Evolutionary conservation across 2,113 vertebrate genomes (phyloP).

Genomic region (Paradisaea rubra): DNA sequence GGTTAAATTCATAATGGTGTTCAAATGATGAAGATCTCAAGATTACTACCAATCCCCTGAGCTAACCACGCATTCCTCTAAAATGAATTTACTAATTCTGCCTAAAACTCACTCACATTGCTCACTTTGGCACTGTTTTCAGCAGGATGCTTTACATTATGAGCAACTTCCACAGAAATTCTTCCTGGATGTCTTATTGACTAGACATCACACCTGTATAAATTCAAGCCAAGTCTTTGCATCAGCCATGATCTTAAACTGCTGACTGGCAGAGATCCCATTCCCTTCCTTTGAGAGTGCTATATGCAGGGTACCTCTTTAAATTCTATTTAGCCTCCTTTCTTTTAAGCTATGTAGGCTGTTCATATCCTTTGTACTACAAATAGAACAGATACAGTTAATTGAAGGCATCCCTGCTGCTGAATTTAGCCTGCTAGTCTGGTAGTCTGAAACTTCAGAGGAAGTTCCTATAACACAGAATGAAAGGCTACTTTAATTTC

Average conservation of each 20-base stretch:
- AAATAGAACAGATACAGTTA: slow-evolving; percentile 70
- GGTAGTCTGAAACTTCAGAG: slow-evolving; percentile 59
- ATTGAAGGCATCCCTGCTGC: slow-evolving; percentile 71
- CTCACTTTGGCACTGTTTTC: not conserved
- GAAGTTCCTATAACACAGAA: slow-evolving; percentile 49
- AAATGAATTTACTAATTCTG: slow-evolving; percentile 10
- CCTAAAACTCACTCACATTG: not conserved
- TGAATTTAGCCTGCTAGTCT: slow-evolving; percentile 53
- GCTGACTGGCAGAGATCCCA: slow-evolving; percentile 23
- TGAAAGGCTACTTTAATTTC: slow-evolving; percentile 66
- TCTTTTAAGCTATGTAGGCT: slow-evolving; percentile 64
- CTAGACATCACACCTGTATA: slow-evolving; percentile 23
- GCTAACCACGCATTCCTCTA: not conserved
- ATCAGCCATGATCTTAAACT: slow-evolving; percentile 20
- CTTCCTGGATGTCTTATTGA: slow-evolving; percentile 27
- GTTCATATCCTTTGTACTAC: slow-evolving; percentile 65
- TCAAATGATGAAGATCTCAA: not conserved
- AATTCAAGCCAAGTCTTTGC: slow-evolving; percentile 35
- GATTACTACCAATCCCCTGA: not conserved
- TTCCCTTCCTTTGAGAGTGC: slow-evolving; percentile 22
- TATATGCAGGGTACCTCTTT: slow-evolving; percentile 16
- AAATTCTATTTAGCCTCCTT: slow-evolving; percentile 51
- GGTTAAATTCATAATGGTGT: not conserved
- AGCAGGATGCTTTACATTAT: not conserved
- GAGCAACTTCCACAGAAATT: not conserved